These are phyloP conservation scores for Macaca fascicularis DNA, from an alignment of 2,113 vertebrate genomes.

Conservation along the genomic window T2T-MFA8v1.1 NC_088377.1:168435001-168435500, in stretches of 20 bases:
- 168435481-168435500: not conserved
- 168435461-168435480: not conserved
- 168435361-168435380: not conserved
- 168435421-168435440: not conserved
- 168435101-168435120: not conserved
- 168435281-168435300: not conserved
- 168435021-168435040: not conserved
- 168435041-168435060: not conserved
- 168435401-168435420: not conserved
- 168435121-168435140: not conserved
- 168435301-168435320: not conserved
- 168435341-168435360: not conserved
- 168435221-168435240: not conserved
- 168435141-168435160: not conserved
- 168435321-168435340: not conserved
- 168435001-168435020: not conserved
- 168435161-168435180: not conserved
- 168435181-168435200: not conserved
- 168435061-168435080: fast-evolving
- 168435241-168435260: not conserved
- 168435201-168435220: not conserved
- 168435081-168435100: not conserved
- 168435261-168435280: not conserved
- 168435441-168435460: not conserved
- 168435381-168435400: not conserved